These are phyloP conservation scores for Drosophila engyochracea DNA, from an alignment of 2,888 invertebrate genomes.

Conservation along the genomic window DNA sequence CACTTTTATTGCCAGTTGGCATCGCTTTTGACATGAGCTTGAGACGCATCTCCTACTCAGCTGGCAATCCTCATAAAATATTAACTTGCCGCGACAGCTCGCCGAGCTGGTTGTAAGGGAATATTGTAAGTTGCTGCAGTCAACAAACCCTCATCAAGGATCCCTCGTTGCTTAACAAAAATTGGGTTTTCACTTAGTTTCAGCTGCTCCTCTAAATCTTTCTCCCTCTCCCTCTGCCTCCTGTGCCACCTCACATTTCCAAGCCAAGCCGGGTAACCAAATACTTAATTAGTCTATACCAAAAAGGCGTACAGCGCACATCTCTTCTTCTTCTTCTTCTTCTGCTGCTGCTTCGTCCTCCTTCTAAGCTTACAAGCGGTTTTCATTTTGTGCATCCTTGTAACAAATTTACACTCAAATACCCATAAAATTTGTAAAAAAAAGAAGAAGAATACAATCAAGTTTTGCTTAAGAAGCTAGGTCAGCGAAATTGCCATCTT, in stretches of 20 bases:
- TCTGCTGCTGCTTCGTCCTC: not conserved
- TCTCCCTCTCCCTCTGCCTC: too few species aligned
- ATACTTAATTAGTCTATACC: slow-evolving; percentile 76
- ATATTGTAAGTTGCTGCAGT: not conserved
- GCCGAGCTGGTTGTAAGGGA: slow-evolving; percentile 7
- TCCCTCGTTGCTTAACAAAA: slow-evolving; percentile 69
- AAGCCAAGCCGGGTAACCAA: slow-evolving; percentile 69
- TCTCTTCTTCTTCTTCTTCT: slow-evolving; percentile 22
- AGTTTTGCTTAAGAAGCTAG: not conserved
- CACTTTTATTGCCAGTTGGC: slow-evolving; percentile 74
- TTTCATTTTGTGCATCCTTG: slow-evolving; percentile 62
- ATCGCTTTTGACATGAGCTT: slow-evolving; percentile 30
- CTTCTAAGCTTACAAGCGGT: slow-evolving; percentile 44
- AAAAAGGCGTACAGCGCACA: slow-evolving; percentile 41
- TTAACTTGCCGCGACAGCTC: slow-evolving; percentile 65
- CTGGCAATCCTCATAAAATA: slow-evolving; percentile 31
- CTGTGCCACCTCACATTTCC: slow-evolving; percentile 32
- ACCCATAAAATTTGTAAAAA: not conserved
- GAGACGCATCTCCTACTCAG: not conserved
- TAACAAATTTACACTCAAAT: not conserved
- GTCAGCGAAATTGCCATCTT: not conserved
- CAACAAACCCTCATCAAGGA: slow-evolving; percentile 18
- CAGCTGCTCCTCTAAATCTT: slow-evolving; percentile 13
- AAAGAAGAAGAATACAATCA: not conserved
- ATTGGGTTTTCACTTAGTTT: slow-evolving; percentile 72